phyloP scores from a whole-genome alignment of 2,797 vertebrate genomes.

The Toxotes lorentzi region DNA sequence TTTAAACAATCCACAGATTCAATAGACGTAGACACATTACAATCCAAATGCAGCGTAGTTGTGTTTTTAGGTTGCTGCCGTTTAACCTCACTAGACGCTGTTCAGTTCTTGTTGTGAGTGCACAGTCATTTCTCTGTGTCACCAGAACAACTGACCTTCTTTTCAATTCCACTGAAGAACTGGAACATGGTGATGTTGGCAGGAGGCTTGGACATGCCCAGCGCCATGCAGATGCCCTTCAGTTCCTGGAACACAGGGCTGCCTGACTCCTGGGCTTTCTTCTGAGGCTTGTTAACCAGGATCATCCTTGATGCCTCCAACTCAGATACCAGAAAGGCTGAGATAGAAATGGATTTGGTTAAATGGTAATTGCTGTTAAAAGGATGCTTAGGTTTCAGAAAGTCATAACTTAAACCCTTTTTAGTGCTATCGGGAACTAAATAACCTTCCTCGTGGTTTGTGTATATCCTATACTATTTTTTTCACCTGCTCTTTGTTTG shows the following conservation, averaged over 20 bases:
- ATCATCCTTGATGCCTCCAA: constrained; percentile 96
- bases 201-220: constrained; percentile 99
- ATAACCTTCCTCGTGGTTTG: neutral
- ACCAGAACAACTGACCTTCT: constrained; percentile 87
- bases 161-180: constrained; percentile 99
- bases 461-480: no score
- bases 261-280: constrained; percentile 88
- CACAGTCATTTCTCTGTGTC: neutral
- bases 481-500: no score
- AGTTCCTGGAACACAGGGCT: constrained; percentile 94
- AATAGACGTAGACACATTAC: neutral
- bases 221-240: constrained; percentile 95
- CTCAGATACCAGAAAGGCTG: constrained; percentile 98
- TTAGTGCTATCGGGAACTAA: neutral
- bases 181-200: constrained; percentile 99
- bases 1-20: neutral
- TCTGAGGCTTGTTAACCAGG: constrained; percentile 90
- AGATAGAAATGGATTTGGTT: neutral
- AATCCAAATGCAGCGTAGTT: neutral
- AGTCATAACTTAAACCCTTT: neutral
- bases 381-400: neutral
- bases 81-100: neutral
- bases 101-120: neutral
- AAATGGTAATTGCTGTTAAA: neutral
- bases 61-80: neutral